Base-by-base conservation (phyloP, 1,140 invertebrate species). In the Stegodyphus mimosarum region DNA sequence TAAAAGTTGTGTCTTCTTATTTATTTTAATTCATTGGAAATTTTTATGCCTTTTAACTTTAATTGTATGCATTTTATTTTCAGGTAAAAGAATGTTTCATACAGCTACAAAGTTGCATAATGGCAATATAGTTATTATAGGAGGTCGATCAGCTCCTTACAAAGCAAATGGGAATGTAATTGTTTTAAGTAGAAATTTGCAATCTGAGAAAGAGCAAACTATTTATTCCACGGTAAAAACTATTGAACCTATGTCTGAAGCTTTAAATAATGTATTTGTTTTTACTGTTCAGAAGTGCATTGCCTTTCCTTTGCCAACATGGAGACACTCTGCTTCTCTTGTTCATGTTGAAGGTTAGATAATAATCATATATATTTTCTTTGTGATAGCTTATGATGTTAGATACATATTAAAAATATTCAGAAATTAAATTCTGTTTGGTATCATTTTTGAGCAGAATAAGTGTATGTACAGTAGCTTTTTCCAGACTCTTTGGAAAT, bases 311-410 rank as follows among this genome's bases (percentile, higher is more conserved):
- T 87, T 73, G 64, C 85, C 88, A 11, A 88, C 90, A 79, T 91
- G 90, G 90, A 87, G 91, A 52, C 91, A 91, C 78, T 87, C 90
- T 85, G 87, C 89, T 51, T 83, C 88, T 49, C 13, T 87, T 76
- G 86, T 89, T 15, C 9, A 87, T 9, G 87, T 88, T 48, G 74
- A 88, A 76, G 90, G 89, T 89, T 75, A 33, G 33, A 33, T 33
- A 33, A 33, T 66, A n/a, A 10, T 60, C n/a, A 60, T 18, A 53
- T 78, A 70, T 70, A 48, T 71, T 71, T 18, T 75, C 33, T 33
- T 33, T 33, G 1, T 33, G 33, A 1, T 33, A 33, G 33, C 33
- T 33, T 33, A 33, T 33, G 33, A 33, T 33, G 33, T 33, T 33
- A 33, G 33, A 33, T 33, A 33, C 3, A 33, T 33, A 33, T 33